Conservation (phyloP, 1,140 invertebrate genomes). For the Drosophila saltans region DNA sequence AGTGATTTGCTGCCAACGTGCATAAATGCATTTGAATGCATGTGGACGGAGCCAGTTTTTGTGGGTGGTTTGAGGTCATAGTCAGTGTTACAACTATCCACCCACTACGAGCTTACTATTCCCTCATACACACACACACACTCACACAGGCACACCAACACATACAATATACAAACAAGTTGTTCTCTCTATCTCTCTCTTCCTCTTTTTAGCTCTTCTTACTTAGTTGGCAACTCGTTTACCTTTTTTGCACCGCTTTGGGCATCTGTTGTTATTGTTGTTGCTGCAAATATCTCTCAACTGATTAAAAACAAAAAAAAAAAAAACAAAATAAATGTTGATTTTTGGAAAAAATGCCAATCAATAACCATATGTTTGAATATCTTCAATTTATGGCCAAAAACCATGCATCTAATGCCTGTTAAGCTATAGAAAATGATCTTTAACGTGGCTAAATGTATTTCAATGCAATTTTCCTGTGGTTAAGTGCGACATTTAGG, state of each 20-base stretch:
- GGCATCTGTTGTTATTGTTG: slow-evolving; percentile 74
- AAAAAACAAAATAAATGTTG: slow-evolving; percentile 45
- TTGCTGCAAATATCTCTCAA: slow-evolving; percentile 59
- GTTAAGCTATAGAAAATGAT: slow-evolving; percentile 24
- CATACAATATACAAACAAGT: slow-evolving; percentile 29
- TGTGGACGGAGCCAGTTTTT: slow-evolving; percentile 41
- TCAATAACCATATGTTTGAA: slow-evolving; percentile 60
- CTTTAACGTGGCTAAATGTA: slow-evolving; percentile 21
- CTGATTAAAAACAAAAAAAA: slow-evolving; percentile 38
- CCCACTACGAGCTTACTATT: neutral
- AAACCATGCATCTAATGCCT: slow-evolving; percentile 46
- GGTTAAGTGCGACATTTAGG: slow-evolving; percentile 11
- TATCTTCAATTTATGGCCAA: slow-evolving; percentile 50
- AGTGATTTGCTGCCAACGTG: slow-evolving; percentile 30
- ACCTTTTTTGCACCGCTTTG: slow-evolving; percentile 62
- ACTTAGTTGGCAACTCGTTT: slow-evolving; percentile 74
- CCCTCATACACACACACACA: slow-evolving; percentile 15
- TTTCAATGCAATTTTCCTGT: slow-evolving; percentile 25
- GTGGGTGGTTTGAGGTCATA: slow-evolving; percentile 75
- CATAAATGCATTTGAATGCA: neutral
- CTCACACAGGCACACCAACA: slow-evolving; percentile 14
- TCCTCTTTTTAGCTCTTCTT: slow-evolving; percentile 22
- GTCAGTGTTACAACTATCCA: slow-evolving; percentile 55
- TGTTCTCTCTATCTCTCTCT: slow-evolving; percentile 34
- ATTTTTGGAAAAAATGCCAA: slow-evolving; percentile 49